phyloP scores from a whole-genome alignment of 2,797 vertebrate genomes.

The Meda fulgida region DNA sequence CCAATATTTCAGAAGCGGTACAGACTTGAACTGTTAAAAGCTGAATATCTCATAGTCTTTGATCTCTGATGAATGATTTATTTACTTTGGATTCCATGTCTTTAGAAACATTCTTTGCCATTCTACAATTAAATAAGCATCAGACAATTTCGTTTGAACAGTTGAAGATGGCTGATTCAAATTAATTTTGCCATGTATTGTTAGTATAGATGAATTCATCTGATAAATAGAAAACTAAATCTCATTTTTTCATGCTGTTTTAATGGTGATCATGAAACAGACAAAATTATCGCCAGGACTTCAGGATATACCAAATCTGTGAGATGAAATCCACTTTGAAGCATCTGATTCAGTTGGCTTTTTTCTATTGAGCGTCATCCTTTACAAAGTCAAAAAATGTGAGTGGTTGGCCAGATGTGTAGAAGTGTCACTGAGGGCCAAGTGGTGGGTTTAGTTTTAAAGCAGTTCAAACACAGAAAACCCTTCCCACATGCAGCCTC shows the following conservation, averaged over 20 bases:
- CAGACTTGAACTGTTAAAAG: background rate
- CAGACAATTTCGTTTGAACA: background rate
- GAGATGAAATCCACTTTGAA: conserved; percentile 25
- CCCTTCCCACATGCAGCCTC: background rate
- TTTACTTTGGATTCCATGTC: conserved; percentile 4
- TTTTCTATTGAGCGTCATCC: conserved; percentile 35
- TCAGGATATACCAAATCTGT: conserved; percentile 1
- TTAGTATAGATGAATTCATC: background rate
- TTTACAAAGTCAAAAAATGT: conserved; percentile 31
- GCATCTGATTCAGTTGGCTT: conserved; percentile 29
- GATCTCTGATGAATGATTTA: conserved; percentile 18
- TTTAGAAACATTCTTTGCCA: background rate
- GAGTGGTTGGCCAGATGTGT: conserved; percentile 52
- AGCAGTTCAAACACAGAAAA: conserved; percentile 34
- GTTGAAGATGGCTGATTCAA: conserved; percentile 26
- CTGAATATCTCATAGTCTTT: conserved; percentile 26
- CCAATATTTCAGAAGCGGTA: background rate
- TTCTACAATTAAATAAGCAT: background rate
- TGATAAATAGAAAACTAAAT: background rate
- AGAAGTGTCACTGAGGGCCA: conserved; percentile 13
- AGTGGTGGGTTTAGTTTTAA: conserved; percentile 47
- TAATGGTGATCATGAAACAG: background rate
- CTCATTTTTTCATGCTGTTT: background rate
- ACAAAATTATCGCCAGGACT: background rate
- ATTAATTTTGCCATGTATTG: background rate